Percentiles rank a stretch among this genome's conserved stretches.
Conservation (phyloP, 1,140 invertebrate species). For the Drosophila prosaltans region DNA sequence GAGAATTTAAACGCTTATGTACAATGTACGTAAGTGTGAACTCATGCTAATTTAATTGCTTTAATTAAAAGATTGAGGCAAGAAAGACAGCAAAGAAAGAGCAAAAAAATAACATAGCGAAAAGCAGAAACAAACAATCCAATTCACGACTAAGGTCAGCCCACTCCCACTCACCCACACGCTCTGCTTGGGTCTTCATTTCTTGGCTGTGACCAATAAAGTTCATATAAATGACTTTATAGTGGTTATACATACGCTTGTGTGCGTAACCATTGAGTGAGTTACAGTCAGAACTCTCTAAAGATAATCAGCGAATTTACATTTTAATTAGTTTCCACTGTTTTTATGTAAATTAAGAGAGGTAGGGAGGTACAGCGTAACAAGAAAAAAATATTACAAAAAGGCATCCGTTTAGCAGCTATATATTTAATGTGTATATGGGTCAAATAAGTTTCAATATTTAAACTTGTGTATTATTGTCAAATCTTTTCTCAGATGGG, state of each 20-base stretch:
- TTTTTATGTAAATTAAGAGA: neutral
- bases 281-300: slow-evolving; percentile 24
- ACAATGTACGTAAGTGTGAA: neutral
- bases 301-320: neutral
- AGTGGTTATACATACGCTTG: slow-evolving; percentile 34
- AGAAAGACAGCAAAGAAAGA: slow-evolving; percentile 2
- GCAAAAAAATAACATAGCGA: neutral
- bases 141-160: slow-evolving; percentile 30
- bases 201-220: slow-evolving; percentile 41
- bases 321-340: neutral
- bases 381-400: neutral
- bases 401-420: neutral
- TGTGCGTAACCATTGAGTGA: slow-evolving; percentile 31
- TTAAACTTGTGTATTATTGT: no score
- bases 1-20: slow-evolving; percentile 22
- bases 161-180: neutral
- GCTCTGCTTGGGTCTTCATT: neutral
- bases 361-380: no score
- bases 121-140: slow-evolving; percentile 32
- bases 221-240: slow-evolving; percentile 54
- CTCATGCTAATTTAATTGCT: slow-evolving; percentile 35
- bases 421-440: no score
- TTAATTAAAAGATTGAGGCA: slow-evolving; percentile 44
- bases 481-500: no score
- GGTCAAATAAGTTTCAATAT: no score